A percentile compares a stretch with the other conserved stretches of the same genome.
phyloP scores from a whole-genome alignment of 2,113 vertebrate species.

The Hucho hucho region DNA sequence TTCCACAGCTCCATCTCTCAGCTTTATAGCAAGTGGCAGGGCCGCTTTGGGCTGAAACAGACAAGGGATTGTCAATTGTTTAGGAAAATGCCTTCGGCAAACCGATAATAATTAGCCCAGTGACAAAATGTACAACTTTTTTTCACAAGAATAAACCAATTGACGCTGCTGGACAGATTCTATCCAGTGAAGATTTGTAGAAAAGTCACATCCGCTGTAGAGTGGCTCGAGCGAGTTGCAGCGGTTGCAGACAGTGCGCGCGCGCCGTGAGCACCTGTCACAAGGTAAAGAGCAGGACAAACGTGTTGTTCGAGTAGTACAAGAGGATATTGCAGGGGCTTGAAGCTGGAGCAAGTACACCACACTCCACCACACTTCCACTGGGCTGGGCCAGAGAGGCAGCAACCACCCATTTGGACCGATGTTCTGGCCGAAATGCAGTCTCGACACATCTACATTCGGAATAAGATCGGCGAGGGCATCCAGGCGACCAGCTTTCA shows the following conservation, averaged over 20 bases:
- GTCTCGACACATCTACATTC: slow-evolving; percentile 82
- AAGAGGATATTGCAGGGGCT: slow-evolving; percentile 24
- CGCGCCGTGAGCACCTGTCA: slow-evolving; percentile 7
- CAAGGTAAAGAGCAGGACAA: not conserved
- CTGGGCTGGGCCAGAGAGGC: slow-evolving; percentile 67
- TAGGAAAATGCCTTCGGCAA: too few species aligned
- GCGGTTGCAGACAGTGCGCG: not conserved
- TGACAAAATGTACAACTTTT: too few species aligned
- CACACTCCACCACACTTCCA: slow-evolving; percentile 67
- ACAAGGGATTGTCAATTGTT: too few species aligned
- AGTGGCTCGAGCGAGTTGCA: slow-evolving; percentile 22
- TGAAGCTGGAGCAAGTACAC: slow-evolving; percentile 74
- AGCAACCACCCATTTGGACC: slow-evolving; percentile 74
- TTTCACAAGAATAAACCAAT: too few species aligned
- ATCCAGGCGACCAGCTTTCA: slow-evolving; percentile 82
- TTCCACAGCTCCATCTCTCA: too few species aligned
- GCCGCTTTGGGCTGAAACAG: too few species aligned
- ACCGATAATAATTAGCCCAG: too few species aligned
- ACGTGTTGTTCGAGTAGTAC: not conserved
- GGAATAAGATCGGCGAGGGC: slow-evolving; percentile 81
- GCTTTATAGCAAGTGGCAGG: too few species aligned
- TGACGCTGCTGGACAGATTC: too few species aligned
- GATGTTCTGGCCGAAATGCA: slow-evolving; percentile 81
- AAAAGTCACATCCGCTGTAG: slow-evolving; percentile 31
- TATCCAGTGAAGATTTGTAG: not conserved